These are phyloP conservation scores for Gnatocerus cornutus DNA, from an alignment of 2,888 invertebrate species.

Conservation along the genomic window DNA sequence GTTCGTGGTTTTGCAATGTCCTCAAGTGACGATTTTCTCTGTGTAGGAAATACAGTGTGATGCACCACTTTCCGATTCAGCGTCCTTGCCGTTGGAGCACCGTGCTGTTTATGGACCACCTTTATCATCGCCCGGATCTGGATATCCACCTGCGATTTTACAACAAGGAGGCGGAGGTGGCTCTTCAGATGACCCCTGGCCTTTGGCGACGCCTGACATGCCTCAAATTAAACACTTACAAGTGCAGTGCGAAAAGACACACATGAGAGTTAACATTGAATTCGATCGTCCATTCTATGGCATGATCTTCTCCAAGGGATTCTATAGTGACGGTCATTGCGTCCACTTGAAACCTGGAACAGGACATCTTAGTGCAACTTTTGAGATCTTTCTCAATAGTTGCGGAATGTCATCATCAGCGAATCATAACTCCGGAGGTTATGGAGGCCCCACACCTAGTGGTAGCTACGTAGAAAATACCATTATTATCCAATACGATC, in stretches of 20 bases:
- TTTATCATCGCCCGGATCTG: conserved; percentile 69
- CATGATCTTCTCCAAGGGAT: conserved; percentile 96
- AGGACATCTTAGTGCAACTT: conserved; percentile 92
- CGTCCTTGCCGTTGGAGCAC: conserved; percentile 87
- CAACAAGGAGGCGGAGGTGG: conserved; percentile 69
- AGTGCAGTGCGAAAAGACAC: conserved; percentile 96
- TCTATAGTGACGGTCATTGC: conserved; percentile 93
- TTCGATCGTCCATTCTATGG: conserved; percentile 96
- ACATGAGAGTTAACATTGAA: conserved; percentile 96
- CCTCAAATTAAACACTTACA: conserved; percentile 95
- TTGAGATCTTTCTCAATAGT: conserved; percentile 93
- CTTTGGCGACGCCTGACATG: conserved; percentile 89
- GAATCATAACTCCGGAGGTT: conserved; percentile 87
- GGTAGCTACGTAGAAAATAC: conserved; percentile 96
- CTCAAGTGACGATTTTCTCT: conserved; percentile 51
- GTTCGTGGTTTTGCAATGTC: conserved; percentile 41
- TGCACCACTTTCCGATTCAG: conserved; percentile 85
- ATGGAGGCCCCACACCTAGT: conserved; percentile 91
- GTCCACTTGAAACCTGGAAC: conserved; percentile 94
- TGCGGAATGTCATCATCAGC: conserved; percentile 96
- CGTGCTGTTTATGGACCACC: conserved; percentile 85
- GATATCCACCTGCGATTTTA: conserved; percentile 66
- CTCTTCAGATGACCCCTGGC: conserved; percentile 89
- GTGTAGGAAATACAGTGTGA: conserved; percentile 85
- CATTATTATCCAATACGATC: conserved; percentile 95